These are phyloP conservation scores for Sebastiscus tertius DNA, from an alignment of 2,797 vertebrate species.

Conservation along the genomic window DNA sequence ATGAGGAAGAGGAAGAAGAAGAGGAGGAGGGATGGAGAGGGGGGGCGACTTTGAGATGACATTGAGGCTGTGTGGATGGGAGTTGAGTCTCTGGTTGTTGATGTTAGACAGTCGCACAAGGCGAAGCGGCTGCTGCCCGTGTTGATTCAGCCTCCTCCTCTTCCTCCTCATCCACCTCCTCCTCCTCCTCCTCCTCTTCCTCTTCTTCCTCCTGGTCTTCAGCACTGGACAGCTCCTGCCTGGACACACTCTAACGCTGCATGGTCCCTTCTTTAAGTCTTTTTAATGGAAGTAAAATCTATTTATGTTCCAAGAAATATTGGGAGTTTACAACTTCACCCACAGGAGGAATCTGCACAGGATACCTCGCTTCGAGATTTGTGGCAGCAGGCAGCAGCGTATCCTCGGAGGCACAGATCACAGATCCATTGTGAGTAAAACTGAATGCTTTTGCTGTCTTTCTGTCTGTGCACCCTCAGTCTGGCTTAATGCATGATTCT, in stretches of 20 bases:
- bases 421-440: slow-evolving; percentile 80
- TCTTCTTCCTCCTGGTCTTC: slow-evolving; percentile 75
- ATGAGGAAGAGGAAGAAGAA: slow-evolving; percentile 53
- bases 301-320: slow-evolving; percentile 80
- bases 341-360: slow-evolving; percentile 75
- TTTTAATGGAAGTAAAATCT: slow-evolving; percentile 86
- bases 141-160: slow-evolving; percentile 79
- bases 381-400: slow-evolving; percentile 64
- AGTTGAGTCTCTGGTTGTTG: slow-evolving; percentile 84
- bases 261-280: slow-evolving; percentile 75
- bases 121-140: slow-evolving; percentile 82
- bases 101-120: slow-evolving; percentile 85
- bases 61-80: slow-evolving; percentile 87
- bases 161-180: slow-evolving; percentile 61
- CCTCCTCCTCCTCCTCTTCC: slow-evolving; percentile 68
- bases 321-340: slow-evolving; percentile 84
- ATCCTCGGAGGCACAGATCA: slow-evolving; percentile 67
- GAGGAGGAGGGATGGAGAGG: slow-evolving; percentile 52
- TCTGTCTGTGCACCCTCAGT: slow-evolving; percentile 32
- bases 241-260: slow-evolving; percentile 75
- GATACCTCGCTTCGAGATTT: slow-evolving; percentile 80
- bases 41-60: slow-evolving; percentile 88
- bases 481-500: slow-evolving; percentile 17
- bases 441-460: slow-evolving; percentile 34
- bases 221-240: slow-evolving; percentile 84